Conservation (phyloP, 2,113 vertebrate species). For the Eonycteris spelaea region DNA sequence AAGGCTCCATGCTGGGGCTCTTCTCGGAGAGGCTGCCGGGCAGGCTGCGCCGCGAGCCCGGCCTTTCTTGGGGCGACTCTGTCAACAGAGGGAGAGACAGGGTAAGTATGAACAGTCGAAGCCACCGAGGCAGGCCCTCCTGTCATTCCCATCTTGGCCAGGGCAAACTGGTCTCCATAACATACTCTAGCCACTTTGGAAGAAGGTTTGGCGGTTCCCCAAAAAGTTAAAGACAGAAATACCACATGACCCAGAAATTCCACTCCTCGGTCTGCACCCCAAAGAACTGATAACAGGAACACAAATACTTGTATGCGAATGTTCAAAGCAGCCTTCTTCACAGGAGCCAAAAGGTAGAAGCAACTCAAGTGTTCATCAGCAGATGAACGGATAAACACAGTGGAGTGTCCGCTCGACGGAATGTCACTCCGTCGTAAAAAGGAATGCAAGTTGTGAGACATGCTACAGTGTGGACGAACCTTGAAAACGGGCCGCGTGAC, state of each 20-base stretch:
- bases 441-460: neutral
- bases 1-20: constrained; percentile 90
- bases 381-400: neutral
- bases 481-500: neutral
- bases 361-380: neutral
- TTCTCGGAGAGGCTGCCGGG: constrained; percentile 90
- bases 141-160: neutral
- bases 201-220: neutral
- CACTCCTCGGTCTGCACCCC: neutral
- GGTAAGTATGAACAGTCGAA: neutral
- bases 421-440: neutral
- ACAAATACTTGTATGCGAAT: neutral
- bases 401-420: rapidly evolving
- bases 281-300: neutral
- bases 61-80: constrained; percentile 96
- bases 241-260: neutral
- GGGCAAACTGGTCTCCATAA: neutral
- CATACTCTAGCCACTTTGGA: neutral
- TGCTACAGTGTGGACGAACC: rapidly evolving
- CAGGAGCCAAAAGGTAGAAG: neutral
- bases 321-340: neutral
- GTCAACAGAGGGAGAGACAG: constrained; percentile 50
- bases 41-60: constrained; percentile 94
- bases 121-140: neutral
- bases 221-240: neutral